Evolutionary conservation across 2,797 vertebrate genomes (phyloP).

Genomic region (Channallabes apus): DNA sequence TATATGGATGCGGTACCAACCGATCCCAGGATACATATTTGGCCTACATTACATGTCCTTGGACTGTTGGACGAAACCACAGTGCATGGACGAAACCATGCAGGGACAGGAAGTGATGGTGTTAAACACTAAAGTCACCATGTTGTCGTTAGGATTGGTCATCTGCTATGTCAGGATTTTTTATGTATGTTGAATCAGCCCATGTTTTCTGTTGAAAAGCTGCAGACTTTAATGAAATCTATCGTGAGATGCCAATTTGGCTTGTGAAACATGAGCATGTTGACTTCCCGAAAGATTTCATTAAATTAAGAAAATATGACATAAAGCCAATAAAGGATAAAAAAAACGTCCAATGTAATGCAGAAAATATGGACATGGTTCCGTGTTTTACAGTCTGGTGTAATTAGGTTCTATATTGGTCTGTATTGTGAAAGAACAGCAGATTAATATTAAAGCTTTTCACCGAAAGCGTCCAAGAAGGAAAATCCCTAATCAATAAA

Average conservation of each 20-base stretch:
- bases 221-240: not conserved
- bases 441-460: not conserved
- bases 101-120: too few species aligned
- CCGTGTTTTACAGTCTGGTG: not conserved
- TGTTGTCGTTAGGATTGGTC: not conserved
- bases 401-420: not conserved
- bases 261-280: not conserved
- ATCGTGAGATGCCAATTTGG: not conserved
- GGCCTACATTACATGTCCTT: too few species aligned
- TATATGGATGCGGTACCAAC: too few species aligned
- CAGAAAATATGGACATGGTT: not conserved
- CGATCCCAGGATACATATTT: too few species aligned
- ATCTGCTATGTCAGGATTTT: not conserved
- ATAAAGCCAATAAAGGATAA: slow-evolving; percentile 3
- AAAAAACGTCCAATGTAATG: not conserved
- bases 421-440: not conserved
- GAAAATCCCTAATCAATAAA: slow-evolving; percentile 66
- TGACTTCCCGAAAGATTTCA: not conserved
- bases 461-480: slow-evolving; percentile 39
- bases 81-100: too few species aligned
- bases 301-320: slow-evolving; percentile 1
- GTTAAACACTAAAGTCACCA: too few species aligned
- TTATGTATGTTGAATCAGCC: not conserved
- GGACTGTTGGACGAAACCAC: too few species aligned
- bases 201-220: not conserved